Evolutionary conservation across 2,888 invertebrate species (phyloP).

Genomic region (Drosophila ochracea): DNA sequence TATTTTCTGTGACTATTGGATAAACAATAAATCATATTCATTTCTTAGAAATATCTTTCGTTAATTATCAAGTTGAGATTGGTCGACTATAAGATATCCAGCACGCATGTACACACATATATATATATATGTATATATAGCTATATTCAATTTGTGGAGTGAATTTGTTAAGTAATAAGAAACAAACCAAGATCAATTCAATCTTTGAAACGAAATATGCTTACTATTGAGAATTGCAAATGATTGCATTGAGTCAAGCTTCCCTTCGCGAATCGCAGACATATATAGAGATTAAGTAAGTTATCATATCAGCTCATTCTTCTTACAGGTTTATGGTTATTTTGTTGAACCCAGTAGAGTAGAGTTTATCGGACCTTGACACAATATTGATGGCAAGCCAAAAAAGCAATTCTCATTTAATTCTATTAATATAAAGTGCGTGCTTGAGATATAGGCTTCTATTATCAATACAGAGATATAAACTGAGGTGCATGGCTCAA

Average conservation of each 20-base stretch:
- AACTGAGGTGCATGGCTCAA: background rate
- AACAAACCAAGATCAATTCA: background rate
- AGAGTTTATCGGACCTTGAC: conserved; percentile 37
- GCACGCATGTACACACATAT: background rate
- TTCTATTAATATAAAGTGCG: conserved; percentile 45
- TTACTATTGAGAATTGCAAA: background rate
- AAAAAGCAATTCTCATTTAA: conserved; percentile 23
- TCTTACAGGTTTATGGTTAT: conserved; percentile 5
- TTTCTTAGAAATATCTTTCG: background rate
- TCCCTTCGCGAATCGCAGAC: background rate
- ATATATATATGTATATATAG: background rate
- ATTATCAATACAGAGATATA: conserved; percentile 40
- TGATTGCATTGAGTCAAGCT: background rate
- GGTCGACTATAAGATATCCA: background rate
- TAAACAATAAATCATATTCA: background rate
- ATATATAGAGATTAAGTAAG: conserved; percentile 2
- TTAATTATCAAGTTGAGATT: background rate
- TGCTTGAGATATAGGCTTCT: conserved; percentile 48
- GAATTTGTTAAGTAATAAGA: background rate
- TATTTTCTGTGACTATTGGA: background rate
- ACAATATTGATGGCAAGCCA: conserved; percentile 20
- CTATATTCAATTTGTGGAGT: background rate
- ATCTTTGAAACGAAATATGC: background rate
- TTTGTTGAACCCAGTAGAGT: background rate
- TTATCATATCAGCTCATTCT: conserved; percentile 16